phyloP scores from a whole-genome alignment of 2,888 invertebrate genomes.

The Xestobium rufovillosum region DNA sequence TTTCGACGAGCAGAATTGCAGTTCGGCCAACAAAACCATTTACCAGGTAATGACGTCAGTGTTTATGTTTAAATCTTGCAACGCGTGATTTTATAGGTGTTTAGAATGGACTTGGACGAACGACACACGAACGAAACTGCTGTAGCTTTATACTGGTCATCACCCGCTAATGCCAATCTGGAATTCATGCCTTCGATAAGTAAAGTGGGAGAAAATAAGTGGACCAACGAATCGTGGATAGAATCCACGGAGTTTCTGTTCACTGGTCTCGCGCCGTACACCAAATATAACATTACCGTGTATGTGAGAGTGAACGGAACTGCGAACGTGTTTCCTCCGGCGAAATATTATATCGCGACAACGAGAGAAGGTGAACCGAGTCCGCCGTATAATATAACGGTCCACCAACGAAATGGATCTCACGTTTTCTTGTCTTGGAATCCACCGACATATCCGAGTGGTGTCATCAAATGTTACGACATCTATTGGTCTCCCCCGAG shows the following conservation, averaged over 20 bases:
- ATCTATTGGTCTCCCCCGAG: constrained; percentile 57
- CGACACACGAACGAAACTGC: constrained; percentile 55
- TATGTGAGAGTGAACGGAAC: constrained; percentile 57
- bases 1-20: constrained; percentile 64
- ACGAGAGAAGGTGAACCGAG: constrained; percentile 67
- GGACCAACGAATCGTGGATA: constrained; percentile 59
- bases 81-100: constrained; percentile 36
- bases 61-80: not conserved
- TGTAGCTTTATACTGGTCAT: constrained; percentile 57
- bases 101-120: constrained; percentile 59
- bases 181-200: constrained; percentile 65
- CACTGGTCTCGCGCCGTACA: constrained; percentile 57
- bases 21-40: constrained; percentile 37
- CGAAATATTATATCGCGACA: constrained; percentile 52
- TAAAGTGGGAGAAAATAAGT: constrained; percentile 45
- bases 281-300: constrained; percentile 73
- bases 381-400: constrained; percentile 59
- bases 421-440: constrained; percentile 65
- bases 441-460: constrained; percentile 56
- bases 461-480: constrained; percentile 54
- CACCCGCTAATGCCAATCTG: constrained; percentile 41
- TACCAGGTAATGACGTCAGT: constrained; percentile 31
- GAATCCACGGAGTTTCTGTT: constrained; percentile 55
- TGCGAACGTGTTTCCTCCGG: constrained; percentile 54
- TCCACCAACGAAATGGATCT: constrained; percentile 55